Evolutionary conservation across 2,888 invertebrate genomes (phyloP), one percentile per base, ranked within the genome.

Genomic region (Chaetogeoica ovagalla): DNA sequence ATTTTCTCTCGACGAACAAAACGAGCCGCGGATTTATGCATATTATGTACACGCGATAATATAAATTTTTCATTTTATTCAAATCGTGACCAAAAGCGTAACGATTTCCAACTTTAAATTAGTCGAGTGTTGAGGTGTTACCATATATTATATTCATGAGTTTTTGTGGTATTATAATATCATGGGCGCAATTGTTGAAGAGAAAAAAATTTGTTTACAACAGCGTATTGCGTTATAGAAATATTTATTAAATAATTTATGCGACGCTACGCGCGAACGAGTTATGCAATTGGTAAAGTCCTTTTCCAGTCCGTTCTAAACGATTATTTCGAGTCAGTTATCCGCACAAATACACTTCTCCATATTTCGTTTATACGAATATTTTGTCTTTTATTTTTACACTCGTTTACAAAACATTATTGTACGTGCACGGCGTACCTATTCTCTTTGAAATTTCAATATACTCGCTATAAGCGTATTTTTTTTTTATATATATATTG

Each of bases 81-180:
- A 39, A 74, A 23, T 74, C 74, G 74, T 74, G 74, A 74, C 74
- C 19, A 15, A 23, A 65, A 30, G 19, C 23, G 65, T 55, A 65
- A 63, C 63, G n/a, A 13, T 65, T 74, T 39, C 52, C 55, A 55
- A 57, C 55, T 7, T n/a, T n/a, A 7, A 43, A 74, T 65, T 74
- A 55, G 55, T 55, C 11, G 23, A 39, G 39, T 65, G 15, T 21
- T n/a, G n/a, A 30, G 30, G 19, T 39, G 9, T 13, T 65, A 39
- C 17, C 17, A 13, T n/a, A 37, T 6, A 11, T 48, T 57, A 30
- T 8, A 30, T 73, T 21, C 65, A 74, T 74, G 65, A 39, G 55
- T 74, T 74, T 55, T 65, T 74, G 65, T 6, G 74, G 74, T 65
- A 52, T 55, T n/a, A 21, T 21, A 37, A 4, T 30, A 30, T 30